These are phyloP conservation scores for Aphelinus atriplicis DNA, from an alignment of 1,140 invertebrate genomes.

Conservation along the genomic window DNA sequence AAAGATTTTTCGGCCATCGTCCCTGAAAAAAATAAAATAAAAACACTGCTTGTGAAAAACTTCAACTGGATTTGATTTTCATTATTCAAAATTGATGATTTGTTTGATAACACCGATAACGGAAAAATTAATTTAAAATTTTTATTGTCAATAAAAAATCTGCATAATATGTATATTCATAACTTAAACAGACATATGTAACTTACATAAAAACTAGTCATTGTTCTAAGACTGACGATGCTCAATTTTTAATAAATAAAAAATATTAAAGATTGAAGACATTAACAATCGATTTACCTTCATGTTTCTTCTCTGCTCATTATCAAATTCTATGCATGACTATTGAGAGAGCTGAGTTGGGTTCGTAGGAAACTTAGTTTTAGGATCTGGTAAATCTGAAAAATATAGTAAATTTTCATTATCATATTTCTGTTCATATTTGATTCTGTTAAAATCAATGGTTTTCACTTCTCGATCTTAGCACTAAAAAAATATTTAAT, in stretches of 20 bases:
- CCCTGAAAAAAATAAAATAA: not conserved
- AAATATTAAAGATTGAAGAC: not conserved
- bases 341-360: too few species aligned
- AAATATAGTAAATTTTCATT: slow-evolving; percentile 14
- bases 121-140: too few species aligned
- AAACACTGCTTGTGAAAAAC: not conserved
- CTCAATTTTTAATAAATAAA: slow-evolving; percentile 14
- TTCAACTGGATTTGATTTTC: not conserved
- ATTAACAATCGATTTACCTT: slow-evolving; percentile 17
- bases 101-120: too few species aligned
- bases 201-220: slow-evolving; percentile 29
- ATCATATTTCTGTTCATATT: slow-evolving; percentile 3
- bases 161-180: not conserved
- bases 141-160: not conserved
- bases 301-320: not conserved
- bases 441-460: slow-evolving; percentile 3
- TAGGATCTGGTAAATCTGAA: slow-evolving; percentile 40
- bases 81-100: too few species aligned
- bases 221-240: slow-evolving; percentile 36
- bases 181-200: not conserved
- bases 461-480: too few species aligned
- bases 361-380: slow-evolving; percentile 1
- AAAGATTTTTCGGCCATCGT: not conserved
- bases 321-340: not conserved
- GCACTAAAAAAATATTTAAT: too few species aligned